Evolutionary conservation across 2,113 vertebrate genomes (phyloP).

Genomic region (Lynx canadensis): DNA sequence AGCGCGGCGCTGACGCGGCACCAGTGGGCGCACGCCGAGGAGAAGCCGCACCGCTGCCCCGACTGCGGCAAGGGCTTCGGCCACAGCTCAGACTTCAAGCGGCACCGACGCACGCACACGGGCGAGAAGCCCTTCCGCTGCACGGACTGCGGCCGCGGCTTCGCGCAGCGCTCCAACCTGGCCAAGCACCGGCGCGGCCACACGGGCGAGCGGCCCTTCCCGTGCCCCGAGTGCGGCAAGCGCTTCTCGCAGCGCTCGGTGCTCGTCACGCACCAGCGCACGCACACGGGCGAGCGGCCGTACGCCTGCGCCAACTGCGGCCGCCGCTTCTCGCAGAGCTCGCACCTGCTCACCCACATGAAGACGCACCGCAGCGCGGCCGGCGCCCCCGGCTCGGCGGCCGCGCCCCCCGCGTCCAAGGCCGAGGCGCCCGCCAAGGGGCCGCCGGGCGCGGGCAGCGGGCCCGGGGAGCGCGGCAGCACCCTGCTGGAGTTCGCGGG

Average conservation of each 20-base stretch:
- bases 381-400: background rate
- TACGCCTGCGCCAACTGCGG: slow-evolving; percentile 78
- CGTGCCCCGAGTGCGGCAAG: slow-evolving; percentile 80
- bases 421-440: background rate
- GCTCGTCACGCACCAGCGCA: slow-evolving; percentile 80
- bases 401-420: background rate
- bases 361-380: slow-evolving; percentile 71
- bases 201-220: slow-evolving; percentile 80
- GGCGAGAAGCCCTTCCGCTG: slow-evolving; percentile 82
- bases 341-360: slow-evolving; percentile 81
- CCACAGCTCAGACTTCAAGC: slow-evolving; percentile 81
- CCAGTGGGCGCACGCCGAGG: slow-evolving; percentile 82
- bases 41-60: slow-evolving; percentile 81
- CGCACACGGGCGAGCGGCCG: slow-evolving; percentile 79
- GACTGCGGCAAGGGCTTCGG: slow-evolving; percentile 82
- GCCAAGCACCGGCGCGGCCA: slow-evolving; percentile 81
- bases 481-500: slow-evolving; percentile 73
- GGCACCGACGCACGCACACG: slow-evolving; percentile 79
- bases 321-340: slow-evolving; percentile 80
- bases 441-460: background rate
- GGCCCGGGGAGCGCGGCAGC: background rate
- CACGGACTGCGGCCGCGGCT: slow-evolving; percentile 78
- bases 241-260: slow-evolving; percentile 81
- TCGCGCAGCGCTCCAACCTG: slow-evolving; percentile 80
- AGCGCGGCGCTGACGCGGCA: slow-evolving; percentile 88